A percentile compares a stretch with the other conserved stretches of the same genome.
phyloP scores from a whole-genome alignment of 2,888 invertebrate species.

The Epirrhoe alternata region DNA sequence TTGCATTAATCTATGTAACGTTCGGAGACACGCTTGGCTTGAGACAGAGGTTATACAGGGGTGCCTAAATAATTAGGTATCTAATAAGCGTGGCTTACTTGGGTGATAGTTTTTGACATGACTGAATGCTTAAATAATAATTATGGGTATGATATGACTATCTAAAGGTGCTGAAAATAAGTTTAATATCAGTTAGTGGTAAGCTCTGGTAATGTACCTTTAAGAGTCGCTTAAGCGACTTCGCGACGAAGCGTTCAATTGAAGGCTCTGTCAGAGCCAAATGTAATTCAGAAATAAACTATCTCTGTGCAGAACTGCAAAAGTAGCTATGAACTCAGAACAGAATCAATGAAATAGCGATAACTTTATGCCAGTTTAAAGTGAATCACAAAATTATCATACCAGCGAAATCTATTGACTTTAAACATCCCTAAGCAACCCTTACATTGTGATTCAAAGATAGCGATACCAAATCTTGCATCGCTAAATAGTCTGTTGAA shows the following conservation, averaged over 20 bases:
- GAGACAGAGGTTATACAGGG: slow-evolving; percentile 45
- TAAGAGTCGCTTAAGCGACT: too few species aligned
- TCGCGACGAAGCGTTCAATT: too few species aligned
- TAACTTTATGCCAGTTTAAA: neutral
- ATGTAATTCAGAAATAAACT: too few species aligned
- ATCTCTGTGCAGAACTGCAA: neutral
- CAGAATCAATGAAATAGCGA: neutral
- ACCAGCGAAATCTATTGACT: neutral
- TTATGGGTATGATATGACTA: neutral
- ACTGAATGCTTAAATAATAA: neutral
- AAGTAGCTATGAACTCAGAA: too few species aligned
- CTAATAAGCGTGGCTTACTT: slow-evolving; percentile 39
- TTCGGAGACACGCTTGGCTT: slow-evolving; percentile 36
- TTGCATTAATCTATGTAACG: slow-evolving; percentile 5
- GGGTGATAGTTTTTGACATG: slow-evolving; percentile 28
- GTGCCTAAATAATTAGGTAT: slow-evolving; percentile 32
- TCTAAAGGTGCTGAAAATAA: neutral
- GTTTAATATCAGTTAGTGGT: too few species aligned
- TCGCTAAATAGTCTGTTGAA: slow-evolving; percentile 22
- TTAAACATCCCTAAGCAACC: neutral
- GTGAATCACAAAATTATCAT: neutral
- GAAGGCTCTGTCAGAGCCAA: too few species aligned
- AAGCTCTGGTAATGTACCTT: too few species aligned
- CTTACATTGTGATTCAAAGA: neutral
- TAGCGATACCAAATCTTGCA: slow-evolving; percentile 5